Evolutionary conservation across 2,888 invertebrate genomes (phyloP), one percentile per base, ranked within the genome.

Genomic region (Parascotia fuliginaria): DNA sequence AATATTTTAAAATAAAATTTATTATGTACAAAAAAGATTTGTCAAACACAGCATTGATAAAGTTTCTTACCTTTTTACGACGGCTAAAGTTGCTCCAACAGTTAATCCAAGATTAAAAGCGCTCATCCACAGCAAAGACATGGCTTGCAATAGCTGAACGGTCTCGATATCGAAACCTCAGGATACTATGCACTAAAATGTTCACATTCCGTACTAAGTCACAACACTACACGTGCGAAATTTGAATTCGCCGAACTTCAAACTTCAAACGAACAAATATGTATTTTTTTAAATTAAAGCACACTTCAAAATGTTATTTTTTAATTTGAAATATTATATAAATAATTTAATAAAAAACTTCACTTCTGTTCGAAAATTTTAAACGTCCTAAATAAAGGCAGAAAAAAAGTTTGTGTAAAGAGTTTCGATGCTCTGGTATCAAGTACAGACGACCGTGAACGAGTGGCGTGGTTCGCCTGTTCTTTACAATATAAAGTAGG

Each of bases 51-150:
- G 4, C 5, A 14, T 2, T 4, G n/a, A 39, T 22, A 15, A 6
- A 32, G 28, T 29, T 38, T 37, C 78, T 90, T 89, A 95, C 95
- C 94, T 92, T 73, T 87, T 92, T 60, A 95, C 85, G 64, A 95
- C 93, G 50, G 92, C 89, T 78, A 88, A 93, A 50, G 95, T 95
- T 51, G 93, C 92, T 58, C 94, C 94, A 73, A 95, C 83, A 46
- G 95, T 94, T 75, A 95, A 82, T 54, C 94, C 93, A 60, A 95
- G 81, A 84, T 93, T 94, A 74, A 95, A 89, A 54, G 92, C 87
- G 60, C 94, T 92, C 93, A 95, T 94, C 94, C 94, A 95, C 52
- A 95, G 58, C 39, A 94, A 72, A 69, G 93, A 93, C 95, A 95
- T 95, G 73, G 65, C 82, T 79, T n/a, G n/a, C n/a, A n/a, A 69